phyloP scores from a whole-genome alignment of 1,140 invertebrate genomes.

The Drosophila triauraria region DNA sequence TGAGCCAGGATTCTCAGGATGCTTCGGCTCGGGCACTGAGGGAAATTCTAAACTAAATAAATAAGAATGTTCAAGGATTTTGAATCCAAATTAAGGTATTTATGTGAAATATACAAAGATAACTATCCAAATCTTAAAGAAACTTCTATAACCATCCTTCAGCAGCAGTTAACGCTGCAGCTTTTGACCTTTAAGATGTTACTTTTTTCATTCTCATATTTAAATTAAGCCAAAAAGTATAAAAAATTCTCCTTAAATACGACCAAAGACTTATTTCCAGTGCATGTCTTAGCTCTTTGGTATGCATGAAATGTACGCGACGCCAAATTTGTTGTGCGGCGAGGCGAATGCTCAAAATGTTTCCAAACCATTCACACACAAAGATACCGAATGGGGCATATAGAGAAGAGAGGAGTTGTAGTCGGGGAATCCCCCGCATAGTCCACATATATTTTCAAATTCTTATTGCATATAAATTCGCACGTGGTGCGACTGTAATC shows the following conservation, averaged over 20 bases:
- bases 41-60: neutral
- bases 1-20: slow-evolving; percentile 27
- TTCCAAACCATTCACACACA: slow-evolving; percentile 48
- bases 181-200: too few relatives aligned
- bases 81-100: too few relatives aligned
- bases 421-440: slow-evolving; percentile 15
- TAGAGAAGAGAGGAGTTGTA: neutral
- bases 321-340: slow-evolving; percentile 83
- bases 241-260: neutral
- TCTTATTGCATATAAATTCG: slow-evolving; percentile 84
- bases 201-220: too few relatives aligned
- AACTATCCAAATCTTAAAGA: neutral
- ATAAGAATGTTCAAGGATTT: neutral
- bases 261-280: neutral
- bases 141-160: accelerated
- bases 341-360: slow-evolving; percentile 81
- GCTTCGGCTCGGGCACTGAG: neutral
- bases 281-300: slow-evolving; percentile 70
- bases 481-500: slow-evolving; percentile 82
- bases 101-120: too few relatives aligned
- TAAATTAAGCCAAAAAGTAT: too few relatives aligned
- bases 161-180: accelerated
- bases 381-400: slow-evolving; percentile 18
- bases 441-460: slow-evolving; percentile 78
- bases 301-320: slow-evolving; percentile 82